Evolutionary conservation across 2,888 invertebrate genomes (phyloP).

Genomic region (Zaprionus lineosus): DNA sequence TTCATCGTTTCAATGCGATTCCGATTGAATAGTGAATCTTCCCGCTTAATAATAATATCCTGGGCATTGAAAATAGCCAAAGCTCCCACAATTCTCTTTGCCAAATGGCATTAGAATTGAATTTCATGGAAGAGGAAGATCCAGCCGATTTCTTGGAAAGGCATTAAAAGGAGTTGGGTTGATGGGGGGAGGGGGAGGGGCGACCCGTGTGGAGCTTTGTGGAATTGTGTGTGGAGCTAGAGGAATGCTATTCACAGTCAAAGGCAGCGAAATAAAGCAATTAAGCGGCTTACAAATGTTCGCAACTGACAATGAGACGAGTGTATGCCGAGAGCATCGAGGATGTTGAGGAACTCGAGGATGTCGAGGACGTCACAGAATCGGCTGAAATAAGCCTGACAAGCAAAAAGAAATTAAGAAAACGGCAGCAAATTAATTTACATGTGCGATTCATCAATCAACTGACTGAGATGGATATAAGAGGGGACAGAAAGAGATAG

Average conservation of each 20-base stretch:
- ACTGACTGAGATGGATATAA: slow-evolving; percentile 23
- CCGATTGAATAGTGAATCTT: not conserved
- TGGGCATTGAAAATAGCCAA: slow-evolving; percentile 23
- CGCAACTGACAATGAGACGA: slow-evolving; percentile 49
- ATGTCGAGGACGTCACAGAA: slow-evolving; percentile 42
- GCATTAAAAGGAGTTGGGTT: not conserved
- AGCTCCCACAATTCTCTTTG: slow-evolving; percentile 23
- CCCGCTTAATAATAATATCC: not conserved
- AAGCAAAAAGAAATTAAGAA: slow-evolving; percentile 74
- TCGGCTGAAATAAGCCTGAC: slow-evolving; percentile 64
- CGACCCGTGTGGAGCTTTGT: not conserved
- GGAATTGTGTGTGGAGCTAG: not conserved
- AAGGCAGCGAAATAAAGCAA: slow-evolving; percentile 74
- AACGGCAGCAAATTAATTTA: slow-evolving; percentile 77
- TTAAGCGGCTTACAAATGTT: slow-evolving; percentile 77
- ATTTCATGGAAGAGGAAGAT: slow-evolving; percentile 35
- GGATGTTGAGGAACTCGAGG: no score
- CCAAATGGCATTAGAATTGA: slow-evolving; percentile 20
- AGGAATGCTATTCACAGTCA: slow-evolving; percentile 24
- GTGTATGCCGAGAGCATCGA: no score
- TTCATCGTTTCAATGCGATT: not conserved
- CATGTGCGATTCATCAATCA: slow-evolving; percentile 79
- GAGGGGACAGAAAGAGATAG: not conserved
- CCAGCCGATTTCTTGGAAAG: slow-evolving; percentile 26
- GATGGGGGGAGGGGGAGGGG: not conserved